phyloP scores from a whole-genome alignment of 2,888 invertebrate species.

The Drosophila affinis region DNA sequence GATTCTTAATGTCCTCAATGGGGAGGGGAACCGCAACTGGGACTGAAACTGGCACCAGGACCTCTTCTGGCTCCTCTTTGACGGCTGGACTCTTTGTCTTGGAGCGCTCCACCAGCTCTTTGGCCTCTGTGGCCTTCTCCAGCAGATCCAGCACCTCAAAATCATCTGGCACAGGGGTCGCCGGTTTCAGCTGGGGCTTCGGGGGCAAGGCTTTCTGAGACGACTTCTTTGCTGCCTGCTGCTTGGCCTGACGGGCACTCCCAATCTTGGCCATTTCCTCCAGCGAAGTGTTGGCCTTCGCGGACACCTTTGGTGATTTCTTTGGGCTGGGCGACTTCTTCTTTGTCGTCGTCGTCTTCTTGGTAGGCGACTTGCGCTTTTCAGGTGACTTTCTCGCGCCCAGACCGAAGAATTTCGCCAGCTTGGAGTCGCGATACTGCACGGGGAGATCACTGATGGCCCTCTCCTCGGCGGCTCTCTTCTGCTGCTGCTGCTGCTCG shows the following conservation, averaged over 20 bases:
- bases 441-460: conserved; percentile 62
- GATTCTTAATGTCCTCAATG: conserved; percentile 78
- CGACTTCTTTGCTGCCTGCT: conserved; percentile 39
- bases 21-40: background rate
- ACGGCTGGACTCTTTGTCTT: conserved; percentile 64
- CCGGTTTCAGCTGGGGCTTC: conserved; percentile 37
- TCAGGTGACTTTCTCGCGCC: conserved; percentile 68
- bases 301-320: conserved; percentile 44
- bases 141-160: conserved; percentile 64
- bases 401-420: conserved; percentile 81
- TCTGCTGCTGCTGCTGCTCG: conserved; percentile 47
- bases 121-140: conserved; percentile 64
- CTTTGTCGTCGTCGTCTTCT: conserved; percentile 46
- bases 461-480: conserved; percentile 18
- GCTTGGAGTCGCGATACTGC: conserved; percentile 79
- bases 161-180: conserved; percentile 66
- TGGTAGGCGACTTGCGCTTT: conserved; percentile 68
- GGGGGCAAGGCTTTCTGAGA: background rate
- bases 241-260: conserved; percentile 55
- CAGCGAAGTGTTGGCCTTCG: conserved; percentile 66
- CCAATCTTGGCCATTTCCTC: conserved; percentile 74
- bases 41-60: background rate
- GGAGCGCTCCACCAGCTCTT: conserved; percentile 59
- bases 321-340: conserved; percentile 28
- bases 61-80: conserved; percentile 1